Evolutionary conservation across 2,113 vertebrate species (phyloP), one percentile per base, ranked within the genome.

Genomic region (Megatriorchis doriae): DNA sequence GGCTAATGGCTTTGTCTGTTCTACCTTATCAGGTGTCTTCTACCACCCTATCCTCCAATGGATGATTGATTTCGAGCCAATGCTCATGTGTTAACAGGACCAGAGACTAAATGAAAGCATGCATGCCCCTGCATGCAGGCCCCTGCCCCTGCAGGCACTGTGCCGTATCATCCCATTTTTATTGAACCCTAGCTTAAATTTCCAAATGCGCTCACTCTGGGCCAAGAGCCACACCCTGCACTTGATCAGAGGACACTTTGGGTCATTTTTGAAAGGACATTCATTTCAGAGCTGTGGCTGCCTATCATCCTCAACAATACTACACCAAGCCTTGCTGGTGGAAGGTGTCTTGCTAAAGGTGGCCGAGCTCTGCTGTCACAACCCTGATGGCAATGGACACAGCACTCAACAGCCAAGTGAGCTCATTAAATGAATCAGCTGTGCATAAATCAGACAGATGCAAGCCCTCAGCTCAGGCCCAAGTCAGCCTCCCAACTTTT

Each of bases 331-430:
- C 50, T 56, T 4, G 1, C 45, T 47, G 47, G 10, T 20, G 36
- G 34, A 18, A 48, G 23, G 9, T 6, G 22, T 29, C 36, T 29
- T 20, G 43, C 55, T 43, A 3, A 17, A 25, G 42, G 31, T 21
- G 50, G 45, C 50, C 0, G 0, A 45, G 65, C 21, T 79, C 42
- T 62, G 50, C 31, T 63, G 27, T n/a, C 45, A 22, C 47, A 36
- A 0, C 32, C 38, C 34, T 0, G 3, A 20, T 8, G 18, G 29
- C 50, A 45, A 45, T 0, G 7, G 63, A 10, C 13, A 22, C 15
- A 18, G 68, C 59, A 11, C 62, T 7, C n/a, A 23, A 8, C 56
- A 42, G n/a, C 25, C 40, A 26, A 70, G 8, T 5, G 61, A 48
- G 80, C 61, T 40, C 50, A 36, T 11, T 17, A 38, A 48, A 62